A percentile compares a stretch with the other conserved stretches of the same genome.
Evolutionary conservation across 2,888 invertebrate species (phyloP).

Genomic region (Sthenelais limicola): DNA sequence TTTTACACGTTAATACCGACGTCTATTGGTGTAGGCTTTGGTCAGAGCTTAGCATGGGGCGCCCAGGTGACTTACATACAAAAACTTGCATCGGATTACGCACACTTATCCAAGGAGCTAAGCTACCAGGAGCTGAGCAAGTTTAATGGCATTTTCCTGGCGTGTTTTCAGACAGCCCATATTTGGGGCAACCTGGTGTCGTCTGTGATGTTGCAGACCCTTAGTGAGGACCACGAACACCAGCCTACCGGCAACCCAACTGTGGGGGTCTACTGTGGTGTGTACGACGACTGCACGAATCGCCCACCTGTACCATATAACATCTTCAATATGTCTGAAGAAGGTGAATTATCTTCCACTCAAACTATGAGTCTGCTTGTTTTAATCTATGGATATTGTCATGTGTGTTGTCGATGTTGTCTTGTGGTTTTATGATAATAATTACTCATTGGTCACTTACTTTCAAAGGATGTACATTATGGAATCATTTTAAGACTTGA

Average conservation of each 20-base stretch:
- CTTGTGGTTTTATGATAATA: not conserved
- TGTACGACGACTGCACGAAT: conserved; percentile 49
- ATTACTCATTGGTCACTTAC: too few relatives aligned
- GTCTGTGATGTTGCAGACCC: conserved; percentile 58
- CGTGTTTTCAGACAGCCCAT: conserved; percentile 71
- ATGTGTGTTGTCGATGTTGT: not conserved
- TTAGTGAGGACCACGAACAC: conserved; percentile 21
- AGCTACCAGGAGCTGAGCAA: conserved; percentile 67
- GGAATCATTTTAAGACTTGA: too few relatives aligned
- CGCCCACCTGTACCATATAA: conserved; percentile 12
- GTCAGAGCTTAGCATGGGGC: conserved; percentile 71
- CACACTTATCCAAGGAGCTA: conserved; percentile 60
- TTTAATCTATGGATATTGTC: not conserved
- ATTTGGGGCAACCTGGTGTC: conserved; percentile 72
- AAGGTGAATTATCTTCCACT: too few relatives aligned
- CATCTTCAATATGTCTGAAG: conserved; percentile 36
- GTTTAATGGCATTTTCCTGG: conserved; percentile 70
- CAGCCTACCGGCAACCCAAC: conserved; percentile 19
- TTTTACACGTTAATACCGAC: conserved; percentile 70
- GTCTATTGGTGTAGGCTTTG: conserved; percentile 68
- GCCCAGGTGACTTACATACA: conserved; percentile 67
- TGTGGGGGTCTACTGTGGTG: conserved; percentile 45
- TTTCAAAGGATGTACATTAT: too few relatives aligned
- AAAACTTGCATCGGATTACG: conserved; percentile 67
- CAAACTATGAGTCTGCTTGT: too few relatives aligned